Percentiles rank a stretch among this genome's conserved stretches.
phyloP scores from a whole-genome alignment of 2,113 vertebrate genomes.

The Burhinus bistriatus region DNA sequence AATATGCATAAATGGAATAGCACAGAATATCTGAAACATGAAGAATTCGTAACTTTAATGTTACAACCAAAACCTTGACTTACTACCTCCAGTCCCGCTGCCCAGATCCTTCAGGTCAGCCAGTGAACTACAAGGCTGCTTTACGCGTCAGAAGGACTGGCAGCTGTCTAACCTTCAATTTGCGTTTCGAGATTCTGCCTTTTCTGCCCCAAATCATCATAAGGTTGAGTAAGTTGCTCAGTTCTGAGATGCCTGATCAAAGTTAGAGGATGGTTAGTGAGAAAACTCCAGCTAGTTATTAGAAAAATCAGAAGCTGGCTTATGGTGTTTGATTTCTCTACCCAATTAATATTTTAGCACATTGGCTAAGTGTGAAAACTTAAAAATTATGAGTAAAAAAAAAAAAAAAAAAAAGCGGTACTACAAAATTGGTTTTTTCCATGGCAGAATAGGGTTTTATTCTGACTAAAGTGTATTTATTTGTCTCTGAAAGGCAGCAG shows the following conservation, averaged over 20 bases:
- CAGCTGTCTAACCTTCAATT: neutral
- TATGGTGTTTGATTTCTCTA: neutral
- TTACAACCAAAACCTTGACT: neutral
- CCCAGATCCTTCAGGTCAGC: neutral
- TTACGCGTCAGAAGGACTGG: neutral
- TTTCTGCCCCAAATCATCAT: neutral
- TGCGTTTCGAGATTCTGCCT: neutral
- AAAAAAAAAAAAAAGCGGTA: neutral
- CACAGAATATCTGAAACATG: neutral
- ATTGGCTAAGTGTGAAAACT: neutral
- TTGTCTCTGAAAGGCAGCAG: neutral
- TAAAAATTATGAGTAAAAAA: accelerated
- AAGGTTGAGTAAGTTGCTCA: neutral
- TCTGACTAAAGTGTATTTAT: neutral
- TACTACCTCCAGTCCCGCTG: neutral
- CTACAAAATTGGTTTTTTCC: neutral
- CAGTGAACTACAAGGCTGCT: neutral
- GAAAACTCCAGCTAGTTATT: neutral
- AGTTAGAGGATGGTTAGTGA: neutral
- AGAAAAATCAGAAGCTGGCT: neutral
- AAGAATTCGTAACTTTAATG: neutral
- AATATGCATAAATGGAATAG: neutral
- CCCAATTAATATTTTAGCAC: neutral
- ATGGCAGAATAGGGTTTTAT: neutral
- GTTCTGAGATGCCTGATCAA: neutral